Evolutionary conservation across 2,888 invertebrate species (phyloP).

Genomic region (Zele albiditarsus): DNA sequence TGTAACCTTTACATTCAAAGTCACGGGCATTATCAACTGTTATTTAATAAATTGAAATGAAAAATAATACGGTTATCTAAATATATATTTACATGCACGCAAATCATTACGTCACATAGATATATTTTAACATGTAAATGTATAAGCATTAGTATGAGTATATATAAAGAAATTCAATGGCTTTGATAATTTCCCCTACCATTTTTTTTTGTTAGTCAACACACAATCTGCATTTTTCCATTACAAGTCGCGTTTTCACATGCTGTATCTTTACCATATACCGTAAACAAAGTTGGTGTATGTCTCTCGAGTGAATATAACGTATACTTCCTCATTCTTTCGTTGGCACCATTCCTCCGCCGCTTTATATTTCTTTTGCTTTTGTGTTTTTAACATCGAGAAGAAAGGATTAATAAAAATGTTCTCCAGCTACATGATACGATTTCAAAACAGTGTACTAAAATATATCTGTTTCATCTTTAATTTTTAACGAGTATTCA

Average conservation of each 20-base stretch:
- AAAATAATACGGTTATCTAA: not conserved
- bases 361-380: not conserved
- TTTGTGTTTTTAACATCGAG: not conserved
- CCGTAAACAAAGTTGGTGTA: not conserved
- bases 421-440: too few species aligned
- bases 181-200: not conserved
- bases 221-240: not conserved
- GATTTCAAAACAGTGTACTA: too few species aligned
- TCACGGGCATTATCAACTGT: not conserved
- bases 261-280: not conserved
- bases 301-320: not conserved
- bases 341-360: not conserved
- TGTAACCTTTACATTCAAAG: constrained; percentile 3
- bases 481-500: too few species aligned
- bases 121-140: not conserved
- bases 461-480: too few species aligned
- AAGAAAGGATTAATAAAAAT: not conserved
- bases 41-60: not conserved
- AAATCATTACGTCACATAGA: not conserved
- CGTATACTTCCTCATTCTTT: constrained; percentile 1
- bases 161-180: not conserved
- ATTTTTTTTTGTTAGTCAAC: not conserved
- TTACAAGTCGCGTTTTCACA: not conserved
- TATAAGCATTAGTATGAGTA: not conserved
- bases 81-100: not conserved